These are phyloP conservation scores for Parazoanthus swiftii DNA, from an alignment of 92 coral and sea anemone species.

Conservation along the genomic window DNA sequence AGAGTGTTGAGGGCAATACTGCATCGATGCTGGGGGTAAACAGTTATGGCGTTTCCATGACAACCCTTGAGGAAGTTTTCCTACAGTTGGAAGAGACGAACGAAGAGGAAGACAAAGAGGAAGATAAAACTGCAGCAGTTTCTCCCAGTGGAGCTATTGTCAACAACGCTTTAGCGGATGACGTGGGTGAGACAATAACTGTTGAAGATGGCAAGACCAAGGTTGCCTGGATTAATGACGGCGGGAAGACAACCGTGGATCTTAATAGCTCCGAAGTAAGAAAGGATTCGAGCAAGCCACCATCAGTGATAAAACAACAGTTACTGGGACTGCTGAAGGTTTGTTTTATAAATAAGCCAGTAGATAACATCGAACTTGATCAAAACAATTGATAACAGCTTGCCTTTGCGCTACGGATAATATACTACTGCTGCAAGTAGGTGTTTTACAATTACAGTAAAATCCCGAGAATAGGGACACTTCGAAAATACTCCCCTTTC, in stretches of 20 bases:
- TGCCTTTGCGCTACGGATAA: too few relatives aligned
- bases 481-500: too few relatives aligned
- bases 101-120: constrained; percentile 43
- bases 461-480: too few relatives aligned
- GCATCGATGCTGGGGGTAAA: constrained; percentile 75
- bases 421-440: too few relatives aligned
- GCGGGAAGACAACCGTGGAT: constrained; percentile 40
- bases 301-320: constrained; percentile 57
- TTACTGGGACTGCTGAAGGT: constrained; percentile 75
- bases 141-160: background rate
- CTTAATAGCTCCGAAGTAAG: constrained; percentile 52
- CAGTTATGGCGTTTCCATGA: constrained; percentile 95
- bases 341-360: background rate
- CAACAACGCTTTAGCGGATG: constrained; percentile 8
- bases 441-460: too few relatives aligned
- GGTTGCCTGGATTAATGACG: background rate
- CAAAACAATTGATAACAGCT: too few relatives aligned
- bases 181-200: constrained; percentile 21
- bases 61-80: constrained; percentile 93
- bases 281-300: constrained; percentile 44
- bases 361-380: too few relatives aligned
- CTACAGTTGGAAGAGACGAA: constrained; percentile 82
- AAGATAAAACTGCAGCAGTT: background rate
- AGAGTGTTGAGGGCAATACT: constrained; percentile 52
- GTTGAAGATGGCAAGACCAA: constrained; percentile 44